A percentile compares a stretch with the other conserved stretches of the same genome.
Conservation (phyloP, 53 echinoderm and acorn worm species). For the Henricia sp. region DNA sequence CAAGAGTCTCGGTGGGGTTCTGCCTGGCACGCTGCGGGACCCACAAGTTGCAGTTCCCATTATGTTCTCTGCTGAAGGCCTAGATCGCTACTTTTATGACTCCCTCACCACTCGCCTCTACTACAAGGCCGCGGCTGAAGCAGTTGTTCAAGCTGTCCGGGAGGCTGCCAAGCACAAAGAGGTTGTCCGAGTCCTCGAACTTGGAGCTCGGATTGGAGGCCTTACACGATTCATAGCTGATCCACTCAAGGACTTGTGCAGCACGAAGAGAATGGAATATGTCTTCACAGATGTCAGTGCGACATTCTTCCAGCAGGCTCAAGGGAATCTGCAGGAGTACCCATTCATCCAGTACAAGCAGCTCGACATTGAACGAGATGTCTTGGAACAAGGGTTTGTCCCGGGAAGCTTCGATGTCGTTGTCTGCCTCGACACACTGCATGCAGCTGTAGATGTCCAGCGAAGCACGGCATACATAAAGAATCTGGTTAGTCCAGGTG, state of each 20-base stretch:
- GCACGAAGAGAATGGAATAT: slow-evolving; percentile 80
- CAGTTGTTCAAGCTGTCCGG: slow-evolving; percentile 65
- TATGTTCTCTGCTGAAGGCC: slow-evolving; percentile 86
- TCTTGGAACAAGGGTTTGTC: slow-evolving; percentile 84
- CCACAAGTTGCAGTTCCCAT: slow-evolving; percentile 86
- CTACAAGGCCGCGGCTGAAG: slow-evolving; percentile 85
- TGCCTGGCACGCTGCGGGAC: slow-evolving; percentile 84
- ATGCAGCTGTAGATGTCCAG: slow-evolving; percentile 83
- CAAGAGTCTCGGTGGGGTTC: slow-evolving; percentile 84
- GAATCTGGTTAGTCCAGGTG: slow-evolving; percentile 75
- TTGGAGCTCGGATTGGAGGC: slow-evolving; percentile 95
- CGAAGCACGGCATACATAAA: slow-evolving; percentile 74
- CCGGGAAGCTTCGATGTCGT: slow-evolving; percentile 85
- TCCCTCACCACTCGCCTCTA: slow-evolving; percentile 86
- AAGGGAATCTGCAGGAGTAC: slow-evolving; percentile 76
- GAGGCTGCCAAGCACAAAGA: slow-evolving; percentile 74
- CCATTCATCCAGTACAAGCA: slow-evolving; percentile 96
- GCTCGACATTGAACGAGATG: slow-evolving; percentile 90
- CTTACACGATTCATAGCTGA: slow-evolving; percentile 81
- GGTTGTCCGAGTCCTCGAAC: slow-evolving; percentile 88
- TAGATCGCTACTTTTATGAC: slow-evolving; percentile 87
- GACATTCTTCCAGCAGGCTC: slow-evolving; percentile 94
- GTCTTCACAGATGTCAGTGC: slow-evolving; percentile 95
- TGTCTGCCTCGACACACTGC: slow-evolving; percentile 89
- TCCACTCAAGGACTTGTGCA: slow-evolving; percentile 75